Evolutionary conservation across 2,888 invertebrate genomes (phyloP).

Genomic region (Calameuta filiformis): DNA sequence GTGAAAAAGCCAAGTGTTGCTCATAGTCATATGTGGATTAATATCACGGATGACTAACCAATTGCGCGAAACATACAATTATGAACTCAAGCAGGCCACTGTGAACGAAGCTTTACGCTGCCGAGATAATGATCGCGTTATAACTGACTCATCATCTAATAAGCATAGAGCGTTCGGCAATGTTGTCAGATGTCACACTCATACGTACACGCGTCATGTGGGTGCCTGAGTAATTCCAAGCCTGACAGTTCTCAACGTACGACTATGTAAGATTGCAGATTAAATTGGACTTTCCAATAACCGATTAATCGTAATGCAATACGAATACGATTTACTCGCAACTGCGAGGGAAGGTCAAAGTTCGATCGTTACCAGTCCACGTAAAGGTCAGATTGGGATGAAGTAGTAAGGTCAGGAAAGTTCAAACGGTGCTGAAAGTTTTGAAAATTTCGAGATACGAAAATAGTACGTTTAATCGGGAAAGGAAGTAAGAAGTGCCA

Average conservation of each 20-base stretch:
- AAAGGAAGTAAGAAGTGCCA: neutral
- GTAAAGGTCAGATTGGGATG: no score
- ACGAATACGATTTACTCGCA: neutral
- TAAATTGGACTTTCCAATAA: neutral
- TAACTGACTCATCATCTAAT: conserved; percentile 44
- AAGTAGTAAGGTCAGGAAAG: no score
- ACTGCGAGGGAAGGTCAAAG: neutral
- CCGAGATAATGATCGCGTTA: conserved; percentile 38
- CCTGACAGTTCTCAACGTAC: neutral
- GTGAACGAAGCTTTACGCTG: conserved; percentile 35
- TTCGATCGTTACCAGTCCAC: no score
- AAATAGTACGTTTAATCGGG: neutral
- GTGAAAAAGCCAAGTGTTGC: no score
- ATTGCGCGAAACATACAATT: conserved; percentile 46
- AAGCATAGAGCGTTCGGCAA: conserved; percentile 12
- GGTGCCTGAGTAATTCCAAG: neutral
- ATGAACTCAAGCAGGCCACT: conserved; percentile 47
- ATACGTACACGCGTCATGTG: no score
- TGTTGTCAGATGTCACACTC: neutral
- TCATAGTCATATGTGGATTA: no score
- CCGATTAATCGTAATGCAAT: neutral
- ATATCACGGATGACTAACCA: conserved; percentile 43
- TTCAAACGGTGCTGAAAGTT: no score
- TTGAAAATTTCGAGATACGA: neutral
- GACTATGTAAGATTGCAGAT: neutral